Conservation (phyloP, 35 echinoderm and acorn worm species). For the Eucidaris tribuloides region DNA sequence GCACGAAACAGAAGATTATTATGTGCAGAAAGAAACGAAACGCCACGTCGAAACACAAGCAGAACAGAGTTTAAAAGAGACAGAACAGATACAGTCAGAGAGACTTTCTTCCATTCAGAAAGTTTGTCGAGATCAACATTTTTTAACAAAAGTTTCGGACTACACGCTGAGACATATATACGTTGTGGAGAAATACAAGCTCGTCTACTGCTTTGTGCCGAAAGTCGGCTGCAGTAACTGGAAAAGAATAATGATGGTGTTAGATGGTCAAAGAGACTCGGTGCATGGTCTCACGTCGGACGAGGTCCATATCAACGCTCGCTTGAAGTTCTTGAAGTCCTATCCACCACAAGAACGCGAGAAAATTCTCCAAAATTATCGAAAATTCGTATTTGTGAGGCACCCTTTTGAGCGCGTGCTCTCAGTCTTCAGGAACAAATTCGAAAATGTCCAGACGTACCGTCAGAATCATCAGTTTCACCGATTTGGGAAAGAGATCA, state of each 20-base stretch:
- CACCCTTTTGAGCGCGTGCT: conserved; percentile 79
- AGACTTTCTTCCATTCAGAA: background rate
- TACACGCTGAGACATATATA: conserved; percentile 72
- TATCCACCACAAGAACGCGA: conserved; percentile 26
- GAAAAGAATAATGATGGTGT: conserved; percentile 83
- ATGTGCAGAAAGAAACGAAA: too few species aligned
- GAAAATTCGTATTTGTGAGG: conserved; percentile 80
- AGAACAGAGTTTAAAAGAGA: too few species aligned
- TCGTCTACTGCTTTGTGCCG: conserved; percentile 85
- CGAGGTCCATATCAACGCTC: conserved; percentile 74
- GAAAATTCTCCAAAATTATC: conserved; percentile 58
- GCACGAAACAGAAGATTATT: too few species aligned
- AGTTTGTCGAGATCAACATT: background rate
- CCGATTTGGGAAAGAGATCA: conserved; percentile 77
- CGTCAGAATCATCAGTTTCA: conserved; percentile 63
- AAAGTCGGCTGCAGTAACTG: conserved; percentile 93
- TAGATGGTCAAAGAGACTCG: conserved; percentile 55
- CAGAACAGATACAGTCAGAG: background rate
- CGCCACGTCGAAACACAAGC: too few species aligned
- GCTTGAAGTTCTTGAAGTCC: conserved; percentile 50
- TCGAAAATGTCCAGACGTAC: conserved; percentile 54
- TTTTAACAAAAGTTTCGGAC: background rate
- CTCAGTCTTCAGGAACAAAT: conserved; percentile 88
- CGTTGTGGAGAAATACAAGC: conserved; percentile 54
- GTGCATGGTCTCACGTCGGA: conserved; percentile 74